Evolutionary conservation across 1,140 invertebrate genomes (phyloP).

Genomic region (Zaprionus inermis): DNA sequence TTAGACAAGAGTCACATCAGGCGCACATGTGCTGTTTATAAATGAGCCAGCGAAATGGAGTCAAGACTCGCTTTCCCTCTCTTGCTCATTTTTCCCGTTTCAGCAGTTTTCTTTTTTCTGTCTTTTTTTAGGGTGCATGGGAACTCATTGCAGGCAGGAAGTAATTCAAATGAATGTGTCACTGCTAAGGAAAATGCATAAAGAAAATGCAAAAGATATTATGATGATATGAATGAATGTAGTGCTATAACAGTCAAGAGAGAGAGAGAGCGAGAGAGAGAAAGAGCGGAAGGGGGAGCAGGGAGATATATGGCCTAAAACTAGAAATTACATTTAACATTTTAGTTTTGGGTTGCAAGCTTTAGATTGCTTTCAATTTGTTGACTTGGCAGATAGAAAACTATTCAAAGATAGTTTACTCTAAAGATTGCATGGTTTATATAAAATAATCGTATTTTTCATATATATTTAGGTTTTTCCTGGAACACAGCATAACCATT

Average conservation of each 20-base stretch:
- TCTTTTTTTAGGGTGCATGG: constrained; percentile 5
- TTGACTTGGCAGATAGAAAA: too few species aligned
- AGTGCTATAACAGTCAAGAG: constrained; percentile 2
- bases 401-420: too few species aligned
- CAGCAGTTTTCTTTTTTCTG: constrained; percentile 3
- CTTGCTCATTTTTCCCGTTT: constrained; percentile 5
- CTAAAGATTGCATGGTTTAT: background rate
- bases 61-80: constrained; percentile 34
- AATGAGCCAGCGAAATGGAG: constrained; percentile 59
- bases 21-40: constrained; percentile 67
- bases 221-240: constrained; percentile 31
- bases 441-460: background rate
- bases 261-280: background rate
- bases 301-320: background rate
- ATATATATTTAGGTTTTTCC: background rate
- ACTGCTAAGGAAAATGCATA: constrained; percentile 52
- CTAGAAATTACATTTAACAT: background rate
- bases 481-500: background rate
- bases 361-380: background rate
- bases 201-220: constrained; percentile 50
- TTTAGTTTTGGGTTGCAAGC: background rate
- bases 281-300: background rate
- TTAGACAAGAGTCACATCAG: constrained; percentile 60
- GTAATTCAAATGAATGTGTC: constrained; percentile 66
- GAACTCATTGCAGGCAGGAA: constrained; percentile 57